These are phyloP conservation scores for Sebastes nivosus DNA, from an alignment of 2,797 vertebrate genomes.

Conservation along the genomic window DNA sequence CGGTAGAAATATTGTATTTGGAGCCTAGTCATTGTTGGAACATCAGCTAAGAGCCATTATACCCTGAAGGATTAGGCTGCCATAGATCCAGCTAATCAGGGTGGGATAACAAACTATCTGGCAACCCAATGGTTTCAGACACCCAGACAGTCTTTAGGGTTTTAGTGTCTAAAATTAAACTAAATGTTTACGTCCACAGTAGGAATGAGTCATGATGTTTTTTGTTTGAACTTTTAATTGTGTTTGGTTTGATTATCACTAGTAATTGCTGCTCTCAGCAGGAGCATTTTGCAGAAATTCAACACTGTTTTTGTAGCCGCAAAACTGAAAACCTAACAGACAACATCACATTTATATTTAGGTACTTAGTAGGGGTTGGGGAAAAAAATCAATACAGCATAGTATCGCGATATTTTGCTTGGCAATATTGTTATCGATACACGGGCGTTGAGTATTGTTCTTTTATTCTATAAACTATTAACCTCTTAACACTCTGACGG, in stretches of 20 bases:
- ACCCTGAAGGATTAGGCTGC: slow-evolving; percentile 75
- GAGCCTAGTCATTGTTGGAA: slow-evolving; percentile 72
- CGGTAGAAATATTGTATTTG: slow-evolving; percentile 75
- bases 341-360: not conserved
- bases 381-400: no score
- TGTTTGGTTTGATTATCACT: slow-evolving; percentile 18
- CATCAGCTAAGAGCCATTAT: slow-evolving; percentile 77
- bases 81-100: slow-evolving; percentile 74
- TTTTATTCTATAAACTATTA: no score
- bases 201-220: slow-evolving; percentile 16
- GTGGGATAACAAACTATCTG: slow-evolving; percentile 69
- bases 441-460: no score
- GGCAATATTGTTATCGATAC: no score
- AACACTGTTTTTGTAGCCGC: not conserved
- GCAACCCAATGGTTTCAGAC: slow-evolving; percentile 38
- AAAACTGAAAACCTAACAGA: not conserved
- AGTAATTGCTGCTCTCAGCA: not conserved
- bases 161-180: slow-evolving; percentile 62
- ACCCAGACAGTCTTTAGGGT: slow-evolving; percentile 28
- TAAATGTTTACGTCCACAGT: slow-evolving; percentile 35
- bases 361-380: not conserved
- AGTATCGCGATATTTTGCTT: no score
- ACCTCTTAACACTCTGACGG: no score
- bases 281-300: not conserved
- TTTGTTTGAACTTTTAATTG: slow-evolving; percentile 26